Evolutionary conservation across 2,888 invertebrate species (phyloP).

Genomic region (Tenthredo livida): DNA sequence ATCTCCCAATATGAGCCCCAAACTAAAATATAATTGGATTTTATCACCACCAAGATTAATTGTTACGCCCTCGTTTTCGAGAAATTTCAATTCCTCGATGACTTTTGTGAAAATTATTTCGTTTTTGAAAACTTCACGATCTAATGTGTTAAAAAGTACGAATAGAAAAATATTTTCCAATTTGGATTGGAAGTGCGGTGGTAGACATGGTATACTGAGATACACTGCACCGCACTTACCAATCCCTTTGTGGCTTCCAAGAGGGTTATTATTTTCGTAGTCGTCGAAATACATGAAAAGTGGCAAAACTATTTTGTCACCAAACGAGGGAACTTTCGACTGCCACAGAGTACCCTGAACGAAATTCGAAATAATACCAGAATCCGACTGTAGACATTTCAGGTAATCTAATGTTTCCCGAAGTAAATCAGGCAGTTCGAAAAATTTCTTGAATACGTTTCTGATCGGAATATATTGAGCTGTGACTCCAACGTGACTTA

Average conservation of each 20-base stretch:
- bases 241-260: constrained; percentile 56
- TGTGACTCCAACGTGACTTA: background rate
- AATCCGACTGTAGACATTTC: background rate
- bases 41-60: constrained; percentile 52
- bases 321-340: background rate
- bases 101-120: constrained; percentile 54
- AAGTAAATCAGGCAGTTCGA: background rate
- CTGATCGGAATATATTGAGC: constrained; percentile 1
- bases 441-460: background rate
- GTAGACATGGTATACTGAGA: constrained; percentile 55
- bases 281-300: constrained; percentile 58
- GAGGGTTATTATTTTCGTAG: constrained; percentile 58
- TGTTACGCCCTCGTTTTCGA: constrained; percentile 55
- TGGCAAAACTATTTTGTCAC: constrained; percentile 55
- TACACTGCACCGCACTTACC: constrained; percentile 58
- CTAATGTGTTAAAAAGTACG: constrained; percentile 52
- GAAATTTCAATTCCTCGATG: constrained; percentile 56
- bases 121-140: constrained; percentile 53
- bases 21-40: constrained; percentile 57
- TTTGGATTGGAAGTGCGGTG: constrained; percentile 56
- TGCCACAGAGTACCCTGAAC: constrained; percentile 21
- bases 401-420: constrained; percentile 23
- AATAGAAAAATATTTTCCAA: constrained; percentile 57
- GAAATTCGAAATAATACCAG: background rate
- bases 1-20: constrained; percentile 57